Evolutionary conservation across 2,888 invertebrate genomes (phyloP).

Genomic region (Andrena bucephala): DNA sequence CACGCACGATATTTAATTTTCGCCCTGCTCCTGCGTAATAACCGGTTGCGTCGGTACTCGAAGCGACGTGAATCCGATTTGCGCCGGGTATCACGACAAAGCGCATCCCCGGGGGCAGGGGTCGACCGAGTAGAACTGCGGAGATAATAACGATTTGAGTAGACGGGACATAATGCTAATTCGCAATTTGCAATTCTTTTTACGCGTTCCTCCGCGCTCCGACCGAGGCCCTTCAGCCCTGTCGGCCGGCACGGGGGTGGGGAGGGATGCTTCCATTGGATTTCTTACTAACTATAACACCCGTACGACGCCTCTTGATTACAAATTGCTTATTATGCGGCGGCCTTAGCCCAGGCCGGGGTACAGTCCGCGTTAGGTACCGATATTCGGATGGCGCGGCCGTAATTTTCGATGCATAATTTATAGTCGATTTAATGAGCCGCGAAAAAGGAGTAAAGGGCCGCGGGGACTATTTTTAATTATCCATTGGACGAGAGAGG

Average conservation of each 20-base stretch:
- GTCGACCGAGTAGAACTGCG: conserved; percentile 62
- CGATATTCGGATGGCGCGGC: conserved; percentile 77
- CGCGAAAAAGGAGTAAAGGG: conserved; percentile 83
- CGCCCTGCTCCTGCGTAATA: conserved; percentile 69
- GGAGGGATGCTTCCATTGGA: conserved; percentile 74
- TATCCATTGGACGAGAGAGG: conserved; percentile 76
- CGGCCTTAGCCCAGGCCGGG: conserved; percentile 43
- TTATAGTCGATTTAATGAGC: conserved; percentile 85
- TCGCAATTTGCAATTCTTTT: conserved; percentile 83
- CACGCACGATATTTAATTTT: conserved; percentile 72
- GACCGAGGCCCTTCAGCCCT: conserved; percentile 21
- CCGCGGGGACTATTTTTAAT: conserved; percentile 84
- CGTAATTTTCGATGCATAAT: conserved; percentile 85
- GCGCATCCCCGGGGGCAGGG: conserved; percentile 67
- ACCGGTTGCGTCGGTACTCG: conserved; percentile 69
- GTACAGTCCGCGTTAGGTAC: conserved; percentile 53
- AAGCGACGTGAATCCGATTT: conserved; percentile 74
- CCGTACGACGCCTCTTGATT: conserved; percentile 83
- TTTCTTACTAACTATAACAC: conserved; percentile 82
- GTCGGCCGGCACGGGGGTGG: conserved; percentile 62
- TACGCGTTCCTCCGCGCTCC: conserved; percentile 60
- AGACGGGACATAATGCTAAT: conserved; percentile 80
- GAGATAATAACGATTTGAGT: conserved; percentile 80
- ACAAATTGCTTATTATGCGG: conserved; percentile 84
- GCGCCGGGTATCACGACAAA: conserved; percentile 72